Base-by-base conservation (phyloP, 2,797 vertebrate species). In the Microctenopoma steveboyesi region DNA sequence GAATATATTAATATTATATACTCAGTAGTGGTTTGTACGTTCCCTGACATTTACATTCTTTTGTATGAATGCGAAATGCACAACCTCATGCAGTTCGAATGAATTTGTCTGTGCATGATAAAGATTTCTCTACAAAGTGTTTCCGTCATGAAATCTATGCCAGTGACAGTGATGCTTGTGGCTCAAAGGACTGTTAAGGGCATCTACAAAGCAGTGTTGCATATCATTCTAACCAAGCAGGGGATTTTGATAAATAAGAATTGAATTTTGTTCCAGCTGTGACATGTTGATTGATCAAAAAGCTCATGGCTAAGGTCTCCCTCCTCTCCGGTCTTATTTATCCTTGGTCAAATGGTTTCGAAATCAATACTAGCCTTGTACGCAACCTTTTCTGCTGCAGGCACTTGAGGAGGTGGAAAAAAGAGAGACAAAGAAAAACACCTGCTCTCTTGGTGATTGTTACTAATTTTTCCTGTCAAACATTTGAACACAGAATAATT, bases 231-330 rank as follows among this genome's bases (percentile, higher is more conserved):
- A 92, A 94, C 90, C 92, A 93, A 94, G 93, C 93, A 94, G 92
- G 95, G 93, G 92, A 96, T 96, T 96, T 94, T 95, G 94, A 95
- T 95, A 95, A 97, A 97, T 97, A 97, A 97, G 96, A 98, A 99
- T 98, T 95, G 95, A 96, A 96, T 98, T 98, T 96, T 86, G 94
- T 94, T 95, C 91, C 94, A 94, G 93, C 94, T 95, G 94, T 97
- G 96, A 97, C 96, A 98, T 93, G 94, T 95, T 98, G 97, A 99
- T 98, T 98, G 97, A 99, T 98, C 96, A 96, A 94, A 95, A 96
- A 95, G 95, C 95, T 96, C 91, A 93, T 97, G 96, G 97, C 95
- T 95, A 94, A 96, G 95, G 95, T 95, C 91, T 96, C 93, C 94
- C 93, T 94, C 91, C 93, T 95, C 94, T 94, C 91, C 92, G 86